Percentiles rank a stretch among this genome's conserved stretches.
phyloP scores from a whole-genome alignment of 2,888 invertebrate genomes.

The Neocrepidodera transversa region DNA sequence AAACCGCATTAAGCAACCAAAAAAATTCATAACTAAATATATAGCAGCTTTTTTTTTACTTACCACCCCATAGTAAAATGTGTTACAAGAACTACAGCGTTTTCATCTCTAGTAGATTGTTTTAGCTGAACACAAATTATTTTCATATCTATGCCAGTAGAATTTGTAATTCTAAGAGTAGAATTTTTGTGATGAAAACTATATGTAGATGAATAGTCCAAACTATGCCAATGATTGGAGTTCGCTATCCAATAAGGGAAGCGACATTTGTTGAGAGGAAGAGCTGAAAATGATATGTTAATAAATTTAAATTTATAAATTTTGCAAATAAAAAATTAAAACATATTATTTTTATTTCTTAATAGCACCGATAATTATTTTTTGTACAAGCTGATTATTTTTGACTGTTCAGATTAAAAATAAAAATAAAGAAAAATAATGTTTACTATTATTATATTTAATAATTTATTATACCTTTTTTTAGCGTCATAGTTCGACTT shows the following conservation, averaged over 20 bases:
- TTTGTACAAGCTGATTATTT: no score
- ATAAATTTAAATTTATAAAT: no score
- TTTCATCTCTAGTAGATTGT: constrained; percentile 65
- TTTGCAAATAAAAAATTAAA: no score
- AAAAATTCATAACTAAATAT: no score
- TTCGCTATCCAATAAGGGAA: constrained; percentile 89
- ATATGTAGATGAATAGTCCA: constrained; percentile 86
- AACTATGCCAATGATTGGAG: constrained; percentile 86
- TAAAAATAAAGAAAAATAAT: no score
- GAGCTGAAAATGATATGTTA: constrained; percentile 61
- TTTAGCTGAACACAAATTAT: constrained; percentile 72
- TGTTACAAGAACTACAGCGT: constrained; percentile 69
- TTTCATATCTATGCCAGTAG: constrained; percentile 69
- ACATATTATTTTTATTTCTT: no score
- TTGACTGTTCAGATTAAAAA: no score
- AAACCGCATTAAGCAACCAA: no score
- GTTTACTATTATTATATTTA: no score
- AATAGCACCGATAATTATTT: no score
- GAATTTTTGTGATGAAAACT: constrained; percentile 84
- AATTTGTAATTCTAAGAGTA: constrained; percentile 73
- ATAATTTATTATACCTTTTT: constrained; percentile 67
- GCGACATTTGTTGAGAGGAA: constrained; percentile 78
- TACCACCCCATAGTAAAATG: constrained; percentile 80
- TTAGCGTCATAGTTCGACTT: constrained; percentile 82
- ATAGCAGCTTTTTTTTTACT: no score